These are phyloP conservation scores for Linyphia triangularis DNA, from an alignment of 2,888 invertebrate genomes.

Conservation along the genomic window DNA sequence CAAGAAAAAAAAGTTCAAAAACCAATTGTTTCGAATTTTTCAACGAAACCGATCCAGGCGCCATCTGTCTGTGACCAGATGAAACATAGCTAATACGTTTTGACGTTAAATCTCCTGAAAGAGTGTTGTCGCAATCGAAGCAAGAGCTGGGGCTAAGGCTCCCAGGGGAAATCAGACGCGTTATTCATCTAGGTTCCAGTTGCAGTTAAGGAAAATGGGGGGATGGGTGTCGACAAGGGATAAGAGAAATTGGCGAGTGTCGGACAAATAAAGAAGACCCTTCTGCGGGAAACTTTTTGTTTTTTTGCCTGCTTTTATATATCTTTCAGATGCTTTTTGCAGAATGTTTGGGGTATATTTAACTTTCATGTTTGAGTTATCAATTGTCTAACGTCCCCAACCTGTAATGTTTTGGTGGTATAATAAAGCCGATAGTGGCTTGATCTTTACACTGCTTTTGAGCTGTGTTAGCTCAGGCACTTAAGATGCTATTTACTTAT, in stretches of 20 bases:
- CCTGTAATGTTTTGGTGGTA: not conserved
- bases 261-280: slow-evolving; percentile 45
- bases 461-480: not conserved
- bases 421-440: not conserved
- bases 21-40: slow-evolving; percentile 28
- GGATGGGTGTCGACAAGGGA: slow-evolving; percentile 6
- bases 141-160: not conserved
- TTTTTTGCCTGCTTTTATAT: slow-evolving; percentile 22
- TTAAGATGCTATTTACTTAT: not conserved
- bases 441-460: not conserved
- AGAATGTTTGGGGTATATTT: slow-evolving; percentile 55
- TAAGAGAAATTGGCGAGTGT: slow-evolving; percentile 46
- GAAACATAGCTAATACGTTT: slow-evolving; percentile 14
- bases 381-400: slow-evolving; percentile 19
- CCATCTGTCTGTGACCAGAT: slow-evolving; percentile 17
- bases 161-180: slow-evolving; percentile 65
- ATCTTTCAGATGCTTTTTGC: slow-evolving; percentile 17
- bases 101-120: not conserved
- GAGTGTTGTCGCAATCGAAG: slow-evolving; percentile 47
- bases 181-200: slow-evolving; percentile 56
- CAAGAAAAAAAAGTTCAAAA: not conserved
- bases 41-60: not conserved
- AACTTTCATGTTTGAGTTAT: slow-evolving; percentile 59
- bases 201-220: slow-evolving; percentile 39
- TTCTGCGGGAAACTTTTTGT: not conserved